Evolutionary conservation across 2,888 invertebrate species (phyloP).

Genomic region (Noctua fimbriata): DNA sequence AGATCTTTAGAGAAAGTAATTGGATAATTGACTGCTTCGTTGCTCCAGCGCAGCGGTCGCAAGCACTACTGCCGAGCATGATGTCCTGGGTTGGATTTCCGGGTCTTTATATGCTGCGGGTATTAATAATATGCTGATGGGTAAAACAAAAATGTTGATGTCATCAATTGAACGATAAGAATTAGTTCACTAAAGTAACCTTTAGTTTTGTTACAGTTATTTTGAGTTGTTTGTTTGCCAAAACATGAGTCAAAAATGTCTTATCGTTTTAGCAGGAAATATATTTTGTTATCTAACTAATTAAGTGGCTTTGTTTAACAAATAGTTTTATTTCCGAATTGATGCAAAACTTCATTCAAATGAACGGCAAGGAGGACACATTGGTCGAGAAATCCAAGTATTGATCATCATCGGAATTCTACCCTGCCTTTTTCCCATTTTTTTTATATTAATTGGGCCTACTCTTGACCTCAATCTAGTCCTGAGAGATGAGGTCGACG

Average conservation of each 20-base stretch:
- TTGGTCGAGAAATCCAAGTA: background rate
- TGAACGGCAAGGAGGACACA: background rate
- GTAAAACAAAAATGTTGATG: background rate
- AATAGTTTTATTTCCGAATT: background rate
- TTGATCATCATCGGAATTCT: background rate
- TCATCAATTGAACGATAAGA: background rate
- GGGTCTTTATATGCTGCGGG: background rate
- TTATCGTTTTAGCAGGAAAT: slow-evolving; percentile 29
- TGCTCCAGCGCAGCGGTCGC: background rate
- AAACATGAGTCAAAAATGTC: background rate
- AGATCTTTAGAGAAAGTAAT: background rate
- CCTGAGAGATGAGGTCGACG: no score
- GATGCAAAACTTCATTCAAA: background rate
- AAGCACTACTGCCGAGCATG: background rate
- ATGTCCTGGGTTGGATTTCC: background rate
- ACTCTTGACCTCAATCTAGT: no score
- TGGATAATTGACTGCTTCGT: background rate
- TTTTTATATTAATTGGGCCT: no score
- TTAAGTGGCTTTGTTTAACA: background rate
- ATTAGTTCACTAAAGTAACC: background rate
- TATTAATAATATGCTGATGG: background rate
- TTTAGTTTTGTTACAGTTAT: background rate
- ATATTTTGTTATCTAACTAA: background rate
- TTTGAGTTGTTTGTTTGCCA: background rate
- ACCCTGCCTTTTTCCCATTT: no score